Conservation (phyloP, 2,888 invertebrate species). For the Metacarcinus magister region DNA sequence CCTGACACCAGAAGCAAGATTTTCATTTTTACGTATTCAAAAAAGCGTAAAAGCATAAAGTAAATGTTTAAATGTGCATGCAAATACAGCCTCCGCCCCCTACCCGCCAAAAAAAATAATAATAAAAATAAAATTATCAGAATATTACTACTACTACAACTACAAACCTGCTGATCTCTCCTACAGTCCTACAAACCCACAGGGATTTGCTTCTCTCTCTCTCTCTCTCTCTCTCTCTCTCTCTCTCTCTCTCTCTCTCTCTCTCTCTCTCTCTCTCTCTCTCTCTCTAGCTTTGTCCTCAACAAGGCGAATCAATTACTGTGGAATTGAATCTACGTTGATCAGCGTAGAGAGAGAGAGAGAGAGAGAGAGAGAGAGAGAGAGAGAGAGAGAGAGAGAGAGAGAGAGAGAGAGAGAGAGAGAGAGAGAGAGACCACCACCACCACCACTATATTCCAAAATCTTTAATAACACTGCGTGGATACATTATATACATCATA, state of each 20-base stretch:
- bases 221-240: background rate
- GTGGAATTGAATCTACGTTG: conserved; percentile 13
- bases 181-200: no score
- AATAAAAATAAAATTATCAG: no score
- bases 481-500: no score
- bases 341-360: conserved; percentile 40
- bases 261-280: conserved; percentile 11
- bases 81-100: no score
- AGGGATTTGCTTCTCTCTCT: no score
- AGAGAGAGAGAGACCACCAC: background rate
- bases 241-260: conserved; percentile 26
- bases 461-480: no score
- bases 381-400: conserved; percentile 60
- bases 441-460: no score
- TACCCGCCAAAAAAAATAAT: no score
- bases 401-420: conserved; percentile 47
- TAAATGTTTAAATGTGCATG: background rate
- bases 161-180: no score
- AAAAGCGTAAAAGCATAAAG: background rate
- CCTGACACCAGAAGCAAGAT: background rate
- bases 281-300: conserved; percentile 7
- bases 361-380: conserved; percentile 60
- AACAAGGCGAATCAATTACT: background rate
- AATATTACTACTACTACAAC: no score
- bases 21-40: background rate